These are phyloP conservation scores for Portunus trituberculatus DNA, from an alignment of 1,140 invertebrate genomes.

Conservation along the genomic window DNA sequence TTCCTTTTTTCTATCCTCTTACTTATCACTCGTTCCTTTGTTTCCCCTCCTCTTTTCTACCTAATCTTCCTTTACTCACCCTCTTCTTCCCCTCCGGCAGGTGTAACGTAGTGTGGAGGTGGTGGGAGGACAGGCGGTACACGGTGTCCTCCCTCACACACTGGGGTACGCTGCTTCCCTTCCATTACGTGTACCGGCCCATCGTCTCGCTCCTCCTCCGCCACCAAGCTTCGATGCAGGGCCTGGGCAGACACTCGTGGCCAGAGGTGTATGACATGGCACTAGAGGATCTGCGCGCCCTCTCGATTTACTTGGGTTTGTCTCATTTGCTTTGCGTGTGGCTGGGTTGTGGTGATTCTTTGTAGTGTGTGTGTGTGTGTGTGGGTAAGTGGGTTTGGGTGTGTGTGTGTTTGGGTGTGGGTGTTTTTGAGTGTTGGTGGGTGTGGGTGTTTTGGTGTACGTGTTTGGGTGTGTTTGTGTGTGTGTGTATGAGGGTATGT, in stretches of 20 bases:
- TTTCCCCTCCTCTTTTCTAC: too few species aligned
- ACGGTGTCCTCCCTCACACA: neutral
- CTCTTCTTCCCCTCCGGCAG: too few species aligned
- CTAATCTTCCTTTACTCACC: too few species aligned
- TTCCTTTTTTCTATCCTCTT: too few species aligned
- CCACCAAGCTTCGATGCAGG: neutral
- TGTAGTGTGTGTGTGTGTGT: neutral
- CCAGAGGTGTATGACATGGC: constrained; percentile 31
- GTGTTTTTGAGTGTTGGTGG: too few species aligned
- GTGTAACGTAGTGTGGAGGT: neutral
- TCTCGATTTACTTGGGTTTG: constrained; percentile 42
- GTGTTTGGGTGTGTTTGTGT: too few species aligned
- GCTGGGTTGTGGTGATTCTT: neutral
- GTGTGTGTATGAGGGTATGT: too few species aligned
- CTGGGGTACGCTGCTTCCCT: neutral
- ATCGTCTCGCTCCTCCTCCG: neutral
- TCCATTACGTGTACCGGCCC: neutral
- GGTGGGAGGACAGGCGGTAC: neutral
- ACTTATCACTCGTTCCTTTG: too few species aligned
- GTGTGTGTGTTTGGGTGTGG: too few species aligned
- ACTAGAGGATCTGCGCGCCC: constrained; percentile 26
- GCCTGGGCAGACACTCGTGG: constrained; percentile 17
- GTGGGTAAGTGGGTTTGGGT: too few species aligned
- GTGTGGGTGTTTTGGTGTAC: too few species aligned
- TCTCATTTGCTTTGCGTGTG: too few species aligned